Base-by-base conservation (phyloP, 2,113 vertebrate genomes). In the Megaleporinus macrocephalus region DNA sequence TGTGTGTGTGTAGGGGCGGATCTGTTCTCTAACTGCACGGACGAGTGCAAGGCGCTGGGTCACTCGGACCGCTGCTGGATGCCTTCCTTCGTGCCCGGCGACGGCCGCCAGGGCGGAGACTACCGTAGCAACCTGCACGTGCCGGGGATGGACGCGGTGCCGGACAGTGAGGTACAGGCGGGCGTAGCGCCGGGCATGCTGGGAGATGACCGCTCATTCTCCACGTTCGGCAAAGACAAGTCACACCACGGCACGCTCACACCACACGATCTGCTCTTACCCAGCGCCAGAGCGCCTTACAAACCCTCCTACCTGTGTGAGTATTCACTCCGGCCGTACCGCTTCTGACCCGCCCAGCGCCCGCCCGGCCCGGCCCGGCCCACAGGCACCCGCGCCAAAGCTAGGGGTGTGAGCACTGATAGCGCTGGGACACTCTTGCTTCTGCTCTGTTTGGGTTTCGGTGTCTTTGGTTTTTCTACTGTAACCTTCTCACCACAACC, bases 51-150 rank as follows among this genome's bases (percentile, higher is more conserved):
- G 92, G 98, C 97, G 29, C 93, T 99, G 88, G 98, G 98, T 87
- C 98, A 99, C 93, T 99, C 98, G 0, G 98, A 99, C 91, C 95
- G 98, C 90, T 99, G 98, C 94, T 99, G 98, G 98, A 99, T 99
- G 98, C 98, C 98, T 76, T 96, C 98, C 83, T 99, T 99, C 81
- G 96, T 99, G 86, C 95, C 97, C 2, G 94, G 97, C 0, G 98
- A 99, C 76, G 96, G 96, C 89, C 97, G 97, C 85, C 98, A 99
- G 92, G 97, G 96, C 80, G 96, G 97, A 0, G 98, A 99, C 94
- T 99, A 99, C 86, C 98, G 98, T 93, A 99, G 98, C 94, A 99
- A 99, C 87, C 95, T 99, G 86, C 98, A 99, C 18, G 98, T 99
- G 41, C 98, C 98, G 4, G 98, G 98, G 89, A 99, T 99, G 98